Conservation (phyloP, 2,113 vertebrate species). For the Marcusenius ussheri region DNA sequence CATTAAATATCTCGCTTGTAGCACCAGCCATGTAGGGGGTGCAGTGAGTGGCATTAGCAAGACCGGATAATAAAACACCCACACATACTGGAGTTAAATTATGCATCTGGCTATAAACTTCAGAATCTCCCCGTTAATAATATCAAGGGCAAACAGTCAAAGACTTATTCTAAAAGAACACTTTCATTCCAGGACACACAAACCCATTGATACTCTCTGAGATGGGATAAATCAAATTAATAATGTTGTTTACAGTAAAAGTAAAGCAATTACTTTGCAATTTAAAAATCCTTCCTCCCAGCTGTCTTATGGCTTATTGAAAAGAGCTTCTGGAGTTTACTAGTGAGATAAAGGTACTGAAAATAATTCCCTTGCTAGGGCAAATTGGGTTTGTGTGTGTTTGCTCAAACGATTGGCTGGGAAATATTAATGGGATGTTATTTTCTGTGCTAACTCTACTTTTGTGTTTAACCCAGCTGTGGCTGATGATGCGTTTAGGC, state of each 20-base stretch:
- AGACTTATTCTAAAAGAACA: not conserved
- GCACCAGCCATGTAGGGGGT: not conserved
- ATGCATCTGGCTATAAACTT: not conserved
- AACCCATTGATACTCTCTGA: not conserved
- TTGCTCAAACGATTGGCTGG: not conserved
- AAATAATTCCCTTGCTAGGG: not conserved
- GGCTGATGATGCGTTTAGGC: not conserved
- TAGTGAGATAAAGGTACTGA: not conserved
- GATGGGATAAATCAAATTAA: conserved; percentile 4
- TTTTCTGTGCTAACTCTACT: not conserved
- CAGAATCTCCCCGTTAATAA: not conserved
- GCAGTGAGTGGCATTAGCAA: not conserved
- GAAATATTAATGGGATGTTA: not conserved
- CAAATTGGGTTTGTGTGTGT: conserved; percentile 7
- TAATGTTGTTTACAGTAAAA: conserved; percentile 1
- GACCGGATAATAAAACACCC: not conserved
- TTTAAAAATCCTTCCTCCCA: not conserved
- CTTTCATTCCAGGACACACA: not conserved
- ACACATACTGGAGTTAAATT: not conserved
- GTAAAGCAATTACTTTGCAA: conserved; percentile 1
- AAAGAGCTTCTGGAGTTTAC: not conserved
- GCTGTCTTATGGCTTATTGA: not conserved
- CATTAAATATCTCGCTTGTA: not conserved
- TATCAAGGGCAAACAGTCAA: not conserved
- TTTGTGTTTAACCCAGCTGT: not conserved